phyloP scores from a whole-genome alignment of 2,797 vertebrate species.

The Toxotes lorentzi region DNA sequence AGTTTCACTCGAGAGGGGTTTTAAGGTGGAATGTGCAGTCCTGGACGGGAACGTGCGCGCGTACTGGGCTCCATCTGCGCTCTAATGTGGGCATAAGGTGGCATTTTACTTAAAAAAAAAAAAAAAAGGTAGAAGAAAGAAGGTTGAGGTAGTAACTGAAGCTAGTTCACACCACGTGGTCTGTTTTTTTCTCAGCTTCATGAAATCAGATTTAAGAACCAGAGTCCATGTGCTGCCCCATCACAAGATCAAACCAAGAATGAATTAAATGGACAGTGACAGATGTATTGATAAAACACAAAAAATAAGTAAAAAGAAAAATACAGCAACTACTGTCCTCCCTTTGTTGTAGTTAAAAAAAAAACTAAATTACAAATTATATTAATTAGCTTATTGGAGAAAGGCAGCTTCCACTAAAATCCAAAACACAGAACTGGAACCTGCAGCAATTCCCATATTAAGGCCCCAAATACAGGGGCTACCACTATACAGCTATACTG shows the following conservation, averaged over 20 bases:
- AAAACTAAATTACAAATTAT: too few species aligned
- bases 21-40: slow-evolving; percentile 84
- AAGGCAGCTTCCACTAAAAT: background rate
- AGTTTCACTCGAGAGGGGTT: slow-evolving; percentile 73
- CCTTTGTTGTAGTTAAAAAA: too few species aligned
- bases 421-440: background rate
- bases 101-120: background rate
- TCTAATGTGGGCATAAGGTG: slow-evolving; percentile 27
- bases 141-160: background rate
- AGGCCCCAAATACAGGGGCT: background rate
- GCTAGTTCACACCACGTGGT: background rate
- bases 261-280: background rate
- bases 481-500: background rate
- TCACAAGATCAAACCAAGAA: background rate
- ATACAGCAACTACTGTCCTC: too few species aligned
- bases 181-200: background rate
- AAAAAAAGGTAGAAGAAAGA: background rate
- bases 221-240: background rate
- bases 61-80: slow-evolving; percentile 47
- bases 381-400: too few species aligned
- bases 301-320: background rate
- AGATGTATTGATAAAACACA: background rate
- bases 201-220: background rate
- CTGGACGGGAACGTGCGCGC: slow-evolving; percentile 59
- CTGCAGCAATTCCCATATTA: background rate